phyloP scores from a whole-genome alignment of 2,888 invertebrate genomes.

The Zaprionus lineosus region DNA sequence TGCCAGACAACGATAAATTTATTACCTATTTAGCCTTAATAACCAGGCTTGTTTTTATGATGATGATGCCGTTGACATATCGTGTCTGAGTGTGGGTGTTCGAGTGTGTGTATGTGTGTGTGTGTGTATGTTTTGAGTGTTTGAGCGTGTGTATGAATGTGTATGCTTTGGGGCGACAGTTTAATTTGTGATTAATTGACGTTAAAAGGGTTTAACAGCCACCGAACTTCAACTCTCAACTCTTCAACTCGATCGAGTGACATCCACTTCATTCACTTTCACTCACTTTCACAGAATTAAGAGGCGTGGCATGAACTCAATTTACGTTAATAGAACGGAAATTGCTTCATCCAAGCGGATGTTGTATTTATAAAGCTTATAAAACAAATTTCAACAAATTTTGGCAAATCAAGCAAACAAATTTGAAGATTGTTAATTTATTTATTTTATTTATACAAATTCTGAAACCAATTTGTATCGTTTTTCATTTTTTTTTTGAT shows the following conservation, averaged over 20 bases:
- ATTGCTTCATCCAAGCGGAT: slow-evolving; percentile 70
- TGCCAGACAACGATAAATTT: slow-evolving; percentile 69
- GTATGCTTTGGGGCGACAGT: slow-evolving; percentile 53
- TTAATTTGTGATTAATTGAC: slow-evolving; percentile 78
- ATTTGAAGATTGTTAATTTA: too few relatives aligned
- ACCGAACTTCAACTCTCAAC: slow-evolving; percentile 6
- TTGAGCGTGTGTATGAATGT: slow-evolving; percentile 4
- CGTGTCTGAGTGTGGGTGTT: too few relatives aligned
- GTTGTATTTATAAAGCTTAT: slow-evolving; percentile 62
- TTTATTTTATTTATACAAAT: too few relatives aligned
- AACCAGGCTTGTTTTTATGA: slow-evolving; percentile 76
- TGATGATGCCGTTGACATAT: slow-evolving; percentile 55
- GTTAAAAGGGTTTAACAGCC: slow-evolving; percentile 75
- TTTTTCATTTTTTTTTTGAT: too few relatives aligned
- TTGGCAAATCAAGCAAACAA: background rate
- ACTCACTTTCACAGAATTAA: slow-evolving; percentile 41
- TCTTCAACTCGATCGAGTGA: slow-evolving; percentile 21
- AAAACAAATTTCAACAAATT: slow-evolving; percentile 21
- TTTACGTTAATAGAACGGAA: slow-evolving; percentile 67
- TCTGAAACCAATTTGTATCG: too few relatives aligned
- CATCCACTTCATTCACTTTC: slow-evolving; percentile 66
- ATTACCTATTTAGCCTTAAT: slow-evolving; percentile 77
- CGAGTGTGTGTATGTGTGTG: slow-evolving; percentile 10
- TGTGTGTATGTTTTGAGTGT: slow-evolving; percentile 3
- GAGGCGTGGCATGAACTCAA: slow-evolving; percentile 47